These are phyloP conservation scores for Oryzias sinensis DNA, from an alignment of 2,797 vertebrate genomes.

Conservation along the genomic window DNA sequence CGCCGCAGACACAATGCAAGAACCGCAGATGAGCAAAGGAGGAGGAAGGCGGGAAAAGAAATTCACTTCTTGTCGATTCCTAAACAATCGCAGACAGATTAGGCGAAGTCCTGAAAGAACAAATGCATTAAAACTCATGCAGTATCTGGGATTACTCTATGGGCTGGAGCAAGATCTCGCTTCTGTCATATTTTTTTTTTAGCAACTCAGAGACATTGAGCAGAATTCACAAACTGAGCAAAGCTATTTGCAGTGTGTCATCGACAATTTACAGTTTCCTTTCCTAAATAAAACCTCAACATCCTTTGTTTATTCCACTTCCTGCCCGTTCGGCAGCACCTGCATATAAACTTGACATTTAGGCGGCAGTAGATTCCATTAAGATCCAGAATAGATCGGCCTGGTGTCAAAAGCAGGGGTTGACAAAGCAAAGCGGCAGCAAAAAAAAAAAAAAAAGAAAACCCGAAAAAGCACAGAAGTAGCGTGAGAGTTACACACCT, in stretches of 20 bases:
- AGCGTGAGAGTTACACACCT: conserved; percentile 57
- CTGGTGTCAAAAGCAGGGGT: conserved; percentile 44
- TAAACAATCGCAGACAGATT: conserved; percentile 17
- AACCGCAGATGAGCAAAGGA: conserved; percentile 34
- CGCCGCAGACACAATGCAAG: conserved; percentile 39
- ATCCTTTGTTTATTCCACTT: conserved; percentile 15
- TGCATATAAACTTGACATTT: conserved; percentile 14
- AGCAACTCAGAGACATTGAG: conserved; percentile 1
- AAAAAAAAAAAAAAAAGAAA: conserved; percentile 36
- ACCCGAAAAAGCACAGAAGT: too few relatives aligned
- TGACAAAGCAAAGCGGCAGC: conserved; percentile 39
- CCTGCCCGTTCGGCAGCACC: conserved; percentile 2
- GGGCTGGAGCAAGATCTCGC: conserved; percentile 9
- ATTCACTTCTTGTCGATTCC: conserved; percentile 10
- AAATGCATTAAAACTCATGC: conserved; percentile 14
- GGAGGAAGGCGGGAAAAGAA: conserved; percentile 29
- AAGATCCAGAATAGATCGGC: conserved; percentile 6
- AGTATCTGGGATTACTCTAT: conserved; percentile 1
- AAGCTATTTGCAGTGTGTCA: conserved; percentile 3
- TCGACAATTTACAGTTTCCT: conserved; percentile 8
- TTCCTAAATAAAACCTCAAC: conserved; percentile 9
- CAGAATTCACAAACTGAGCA: conserved; percentile 7
- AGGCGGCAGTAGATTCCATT: conserved; percentile 27
- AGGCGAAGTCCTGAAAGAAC: conserved; percentile 4
- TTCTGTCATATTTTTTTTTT: neutral